A percentile compares a stretch with the other conserved stretches of the same genome.
These are phyloP conservation scores for Mercenaria mercenaria DNA, from an alignment of 1,140 invertebrate species.

Conservation along the genomic window DNA sequence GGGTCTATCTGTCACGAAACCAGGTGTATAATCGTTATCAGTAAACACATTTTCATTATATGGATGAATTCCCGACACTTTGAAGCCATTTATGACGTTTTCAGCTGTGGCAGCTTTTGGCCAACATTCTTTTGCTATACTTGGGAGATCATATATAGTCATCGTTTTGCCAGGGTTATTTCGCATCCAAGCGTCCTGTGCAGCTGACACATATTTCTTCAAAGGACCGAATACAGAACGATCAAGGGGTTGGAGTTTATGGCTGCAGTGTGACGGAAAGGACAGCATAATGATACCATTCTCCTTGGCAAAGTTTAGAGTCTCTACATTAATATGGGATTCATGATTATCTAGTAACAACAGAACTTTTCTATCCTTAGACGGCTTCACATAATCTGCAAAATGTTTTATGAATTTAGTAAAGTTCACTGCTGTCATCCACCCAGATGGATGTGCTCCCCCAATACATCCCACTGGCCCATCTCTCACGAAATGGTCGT, in stretches of 20 bases:
- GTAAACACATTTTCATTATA: no score
- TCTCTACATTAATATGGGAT: slow-evolving; percentile 72
- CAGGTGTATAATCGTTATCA: neutral
- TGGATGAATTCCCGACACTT: neutral
- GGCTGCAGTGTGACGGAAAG: no score
- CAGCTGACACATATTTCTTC: slow-evolving; percentile 74
- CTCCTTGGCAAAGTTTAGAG: slow-evolving; percentile 75
- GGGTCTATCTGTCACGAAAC: neutral
- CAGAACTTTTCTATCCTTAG: slow-evolving; percentile 26
- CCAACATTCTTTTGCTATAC: neutral
- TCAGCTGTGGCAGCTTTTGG: neutral
- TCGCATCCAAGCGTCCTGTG: slow-evolving; percentile 56
- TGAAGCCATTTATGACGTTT: neutral
- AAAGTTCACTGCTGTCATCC: slow-evolving; percentile 84
- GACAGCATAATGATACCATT: slow-evolving; percentile 71
- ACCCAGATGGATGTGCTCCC: slow-evolving; percentile 80
- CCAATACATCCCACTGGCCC: no score
- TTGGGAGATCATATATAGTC: slow-evolving; percentile 2
- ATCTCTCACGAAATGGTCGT: no score
- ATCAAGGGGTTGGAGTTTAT: no score
- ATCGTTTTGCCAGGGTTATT: slow-evolving; percentile 51
- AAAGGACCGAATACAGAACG: slow-evolving; percentile 79
- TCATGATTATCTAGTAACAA: no score
- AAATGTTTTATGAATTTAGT: no score
- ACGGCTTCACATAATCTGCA: slow-evolving; percentile 39